phyloP scores from a whole-genome alignment of 2,888 invertebrate species.

The Bugulina stolonifera region DNA sequence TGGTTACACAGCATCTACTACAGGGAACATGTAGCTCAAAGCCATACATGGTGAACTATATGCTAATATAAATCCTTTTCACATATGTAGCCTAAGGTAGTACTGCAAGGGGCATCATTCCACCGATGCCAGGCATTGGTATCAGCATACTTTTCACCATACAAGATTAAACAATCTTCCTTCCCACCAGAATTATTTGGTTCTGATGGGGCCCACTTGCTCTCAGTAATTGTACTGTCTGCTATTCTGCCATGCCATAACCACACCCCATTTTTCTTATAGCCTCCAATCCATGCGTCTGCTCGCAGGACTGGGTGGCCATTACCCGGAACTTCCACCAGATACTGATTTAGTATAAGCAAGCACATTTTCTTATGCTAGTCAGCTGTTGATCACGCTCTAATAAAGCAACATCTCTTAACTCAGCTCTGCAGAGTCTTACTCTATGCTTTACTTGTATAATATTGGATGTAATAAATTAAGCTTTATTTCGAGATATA shows the following conservation, averaged over 20 bases:
- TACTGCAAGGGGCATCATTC: background rate
- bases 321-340: too few species aligned
- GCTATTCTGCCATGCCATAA: background rate
- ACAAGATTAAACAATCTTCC: background rate
- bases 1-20: too few species aligned
- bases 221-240: background rate
- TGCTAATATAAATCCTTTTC: background rate
- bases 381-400: too few species aligned
- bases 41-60: too few species aligned
- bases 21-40: too few species aligned
- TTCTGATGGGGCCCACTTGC: background rate
- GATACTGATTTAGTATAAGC: background rate
- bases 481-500: too few species aligned
- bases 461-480: too few species aligned
- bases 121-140: too few species aligned
- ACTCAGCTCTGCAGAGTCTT: too few species aligned
- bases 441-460: too few species aligned
- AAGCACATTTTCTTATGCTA: too few species aligned
- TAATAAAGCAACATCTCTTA: too few species aligned
- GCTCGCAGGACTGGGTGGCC: background rate
- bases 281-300: slow-evolving; percentile 23
- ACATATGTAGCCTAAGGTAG: background rate
- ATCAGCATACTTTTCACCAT: background rate
- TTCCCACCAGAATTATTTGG: background rate
- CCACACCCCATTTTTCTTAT: background rate